Percentiles rank a stretch among this genome's conserved stretches.
Evolutionary conservation across 2,113 vertebrate genomes (phyloP).

Genomic region (Periophthalmus modestus): DNA sequence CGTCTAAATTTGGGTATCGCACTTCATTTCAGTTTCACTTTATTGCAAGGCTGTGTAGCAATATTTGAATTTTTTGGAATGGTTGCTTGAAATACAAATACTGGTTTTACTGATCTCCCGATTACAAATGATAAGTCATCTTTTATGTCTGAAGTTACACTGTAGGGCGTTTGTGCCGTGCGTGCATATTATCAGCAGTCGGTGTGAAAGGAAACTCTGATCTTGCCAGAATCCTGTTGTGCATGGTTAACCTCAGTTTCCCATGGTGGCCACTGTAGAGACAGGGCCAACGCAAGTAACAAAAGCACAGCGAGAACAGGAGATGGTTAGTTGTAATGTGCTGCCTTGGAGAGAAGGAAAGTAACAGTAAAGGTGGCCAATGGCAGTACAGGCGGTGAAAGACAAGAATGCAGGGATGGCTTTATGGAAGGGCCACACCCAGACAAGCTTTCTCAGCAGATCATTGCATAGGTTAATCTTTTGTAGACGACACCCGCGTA

Average conservation of each 20-base stretch:
- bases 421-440: slow-evolving; percentile 49
- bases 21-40: too few species aligned
- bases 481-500: slow-evolving; percentile 29
- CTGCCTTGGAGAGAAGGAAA: slow-evolving; percentile 53
- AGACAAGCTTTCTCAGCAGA: slow-evolving; percentile 38
- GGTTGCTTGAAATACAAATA: not conserved
- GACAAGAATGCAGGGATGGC: slow-evolving; percentile 59
- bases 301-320: slow-evolving; percentile 38
- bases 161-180: slow-evolving; percentile 24
- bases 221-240: slow-evolving; percentile 57
- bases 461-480: slow-evolving; percentile 55
- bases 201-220: slow-evolving; percentile 36
- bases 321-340: slow-evolving; percentile 33
- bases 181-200: slow-evolving; percentile 5
- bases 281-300: slow-evolving; percentile 23
- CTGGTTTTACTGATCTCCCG: not conserved
- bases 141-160: not conserved
- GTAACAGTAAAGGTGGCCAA: slow-evolving; percentile 32
- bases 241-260: slow-evolving; percentile 51
- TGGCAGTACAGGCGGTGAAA: slow-evolving; percentile 32
- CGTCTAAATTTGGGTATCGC: not conserved
- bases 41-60: too few species aligned
- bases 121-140: not conserved
- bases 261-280: slow-evolving; percentile 39
- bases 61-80: too few species aligned